phyloP scores from a whole-genome alignment of 2,888 invertebrate genomes.

The Trissonchulus latispiculum region DNA sequence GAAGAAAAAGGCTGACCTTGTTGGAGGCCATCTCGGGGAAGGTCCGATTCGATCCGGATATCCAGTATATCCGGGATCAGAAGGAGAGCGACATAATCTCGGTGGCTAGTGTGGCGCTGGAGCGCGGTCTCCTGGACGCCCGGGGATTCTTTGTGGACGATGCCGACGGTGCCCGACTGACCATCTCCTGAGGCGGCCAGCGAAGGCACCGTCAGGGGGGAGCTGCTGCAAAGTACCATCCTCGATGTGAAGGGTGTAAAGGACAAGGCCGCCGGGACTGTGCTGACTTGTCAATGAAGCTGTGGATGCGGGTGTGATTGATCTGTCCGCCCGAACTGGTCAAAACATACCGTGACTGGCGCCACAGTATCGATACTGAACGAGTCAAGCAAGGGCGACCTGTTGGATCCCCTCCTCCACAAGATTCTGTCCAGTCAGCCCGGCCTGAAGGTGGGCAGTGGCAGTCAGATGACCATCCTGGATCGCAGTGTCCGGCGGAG shows the following conservation, averaged over 20 bases:
- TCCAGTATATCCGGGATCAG: conserved; percentile 71
- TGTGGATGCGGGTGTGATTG: conserved; percentile 63
- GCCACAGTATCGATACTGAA: conserved; percentile 34
- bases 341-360: conserved; percentile 34
- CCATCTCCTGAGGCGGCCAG: conserved; percentile 76
- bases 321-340: conserved; percentile 56
- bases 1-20: conserved; percentile 59
- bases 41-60: conserved; percentile 71
- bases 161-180: conserved; percentile 30
- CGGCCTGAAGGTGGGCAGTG: conserved; percentile 60
- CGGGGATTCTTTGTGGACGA: conserved; percentile 62
- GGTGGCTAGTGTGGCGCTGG: conserved; percentile 71
- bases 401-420: conserved; percentile 44
- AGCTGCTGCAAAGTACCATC: conserved; percentile 72
- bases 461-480: conserved; percentile 61
- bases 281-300: conserved; percentile 73
- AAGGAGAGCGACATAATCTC: conserved; percentile 67
- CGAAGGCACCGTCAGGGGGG: conserved; percentile 74
- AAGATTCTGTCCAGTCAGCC: conserved; percentile 73
- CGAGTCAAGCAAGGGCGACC: conserved; percentile 44
- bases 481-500: conserved; percentile 75
- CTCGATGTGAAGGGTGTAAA: conserved; percentile 85
- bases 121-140: conserved; percentile 64
- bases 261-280: conserved; percentile 64
- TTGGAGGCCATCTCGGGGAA: conserved; percentile 76